A percentile compares a stretch with the other conserved stretches of the same genome.
Evolutionary conservation across 2,888 invertebrate species (phyloP).

Genomic region (Taphrorychus bicolor): DNA sequence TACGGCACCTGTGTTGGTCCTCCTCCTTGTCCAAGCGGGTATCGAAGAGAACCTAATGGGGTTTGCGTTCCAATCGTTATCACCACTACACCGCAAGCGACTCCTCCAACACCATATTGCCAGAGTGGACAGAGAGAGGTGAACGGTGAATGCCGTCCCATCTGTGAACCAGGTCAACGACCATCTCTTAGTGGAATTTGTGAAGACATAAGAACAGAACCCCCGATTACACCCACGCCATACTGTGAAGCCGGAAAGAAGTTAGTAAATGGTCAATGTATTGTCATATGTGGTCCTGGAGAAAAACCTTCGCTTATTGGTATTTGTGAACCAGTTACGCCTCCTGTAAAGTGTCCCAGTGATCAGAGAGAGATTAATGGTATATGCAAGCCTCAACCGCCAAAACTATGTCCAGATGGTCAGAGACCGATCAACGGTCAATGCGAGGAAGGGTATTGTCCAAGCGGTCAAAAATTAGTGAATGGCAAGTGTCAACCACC

Average conservation of each 20-base stretch:
- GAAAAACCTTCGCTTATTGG: constrained; percentile 35
- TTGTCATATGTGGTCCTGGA: constrained; percentile 38
- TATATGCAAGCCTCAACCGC: constrained; percentile 25
- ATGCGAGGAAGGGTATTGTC: constrained; percentile 34
- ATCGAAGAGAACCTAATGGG: constrained; percentile 41
- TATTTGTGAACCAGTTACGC: constrained; percentile 15
- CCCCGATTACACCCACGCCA: constrained; percentile 13
- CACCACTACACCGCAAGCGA: not conserved
- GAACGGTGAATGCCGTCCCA: constrained; percentile 22
- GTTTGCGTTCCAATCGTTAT: constrained; percentile 6
- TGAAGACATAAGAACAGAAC: too few relatives aligned
- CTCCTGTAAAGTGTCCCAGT: constrained; percentile 8
- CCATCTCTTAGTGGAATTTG: not conserved
- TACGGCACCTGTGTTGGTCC: constrained; percentile 43
- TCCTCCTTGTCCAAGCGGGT: constrained; percentile 26
- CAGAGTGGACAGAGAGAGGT: constrained; percentile 38
- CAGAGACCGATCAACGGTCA: constrained; percentile 29
- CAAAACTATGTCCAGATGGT: constrained; percentile 25
- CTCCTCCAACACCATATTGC: constrained; percentile 31
- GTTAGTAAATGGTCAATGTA: constrained; percentile 36
- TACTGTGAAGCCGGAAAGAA: constrained; percentile 35
- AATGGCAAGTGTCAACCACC: constrained; percentile 33
- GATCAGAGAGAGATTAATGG: too few relatives aligned
- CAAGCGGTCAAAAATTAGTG: constrained; percentile 23
- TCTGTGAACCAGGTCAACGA: constrained; percentile 23